Conservation (phyloP, 1,140 invertebrate genomes). For the Amyelois transitella region DNA sequence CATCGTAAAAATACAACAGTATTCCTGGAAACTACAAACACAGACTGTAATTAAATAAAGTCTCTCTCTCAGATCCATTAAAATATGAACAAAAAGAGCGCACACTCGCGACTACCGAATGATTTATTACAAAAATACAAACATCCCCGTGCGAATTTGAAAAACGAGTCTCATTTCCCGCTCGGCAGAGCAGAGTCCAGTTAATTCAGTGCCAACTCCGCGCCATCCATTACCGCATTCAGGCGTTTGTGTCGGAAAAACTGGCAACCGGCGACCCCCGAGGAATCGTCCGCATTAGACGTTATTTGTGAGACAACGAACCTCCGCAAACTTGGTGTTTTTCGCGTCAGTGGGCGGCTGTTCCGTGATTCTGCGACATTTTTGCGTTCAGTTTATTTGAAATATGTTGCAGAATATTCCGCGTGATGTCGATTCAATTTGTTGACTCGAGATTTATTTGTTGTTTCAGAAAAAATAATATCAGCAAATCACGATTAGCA, state of each 20-base stretch:
- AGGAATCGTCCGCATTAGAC: constrained; percentile 43
- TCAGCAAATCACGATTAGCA: too few species aligned
- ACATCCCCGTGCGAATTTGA: constrained; percentile 23
- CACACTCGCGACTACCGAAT: neutral
- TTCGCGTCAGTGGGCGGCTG: neutral
- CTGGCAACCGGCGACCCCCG: constrained; percentile 11
- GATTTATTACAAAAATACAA: neutral
- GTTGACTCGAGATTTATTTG: too few species aligned
- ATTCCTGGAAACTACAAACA: neutral
- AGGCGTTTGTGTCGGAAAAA: constrained; percentile 30
- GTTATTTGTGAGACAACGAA: constrained; percentile 32
- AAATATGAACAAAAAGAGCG: neutral
- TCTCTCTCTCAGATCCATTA: neutral
- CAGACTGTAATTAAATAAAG: neutral
- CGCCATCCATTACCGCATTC: constrained; percentile 46
- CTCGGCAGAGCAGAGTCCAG: constrained; percentile 20
- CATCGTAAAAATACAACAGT: neutral
- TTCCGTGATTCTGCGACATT: neutral
- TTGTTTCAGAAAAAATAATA: too few species aligned
- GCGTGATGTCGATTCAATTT: too few species aligned
- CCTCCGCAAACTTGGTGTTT: neutral
- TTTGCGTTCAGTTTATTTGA: too few species aligned
- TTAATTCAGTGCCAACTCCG: constrained; percentile 34
- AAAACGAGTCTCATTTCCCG: constrained; percentile 36
- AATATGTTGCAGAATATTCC: too few species aligned